phyloP scores from a whole-genome alignment of 2,797 vertebrate genomes.

The Hirundo rustica region DNA sequence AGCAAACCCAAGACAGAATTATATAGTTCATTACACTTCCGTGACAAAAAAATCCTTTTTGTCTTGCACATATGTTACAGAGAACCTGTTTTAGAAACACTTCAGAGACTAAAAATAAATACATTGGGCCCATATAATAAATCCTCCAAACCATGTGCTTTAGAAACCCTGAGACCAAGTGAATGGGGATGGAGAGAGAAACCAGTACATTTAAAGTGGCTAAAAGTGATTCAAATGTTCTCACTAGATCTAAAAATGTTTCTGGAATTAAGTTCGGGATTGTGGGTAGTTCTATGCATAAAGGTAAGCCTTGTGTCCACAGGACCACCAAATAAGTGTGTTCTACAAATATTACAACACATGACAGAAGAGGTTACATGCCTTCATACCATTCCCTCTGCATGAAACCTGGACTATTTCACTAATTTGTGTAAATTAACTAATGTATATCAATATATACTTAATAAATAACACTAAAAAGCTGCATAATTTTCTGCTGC shows the following conservation, averaged over 20 bases:
- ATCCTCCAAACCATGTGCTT: background rate
- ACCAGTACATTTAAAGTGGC: background rate
- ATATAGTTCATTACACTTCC: background rate
- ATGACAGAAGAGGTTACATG: background rate
- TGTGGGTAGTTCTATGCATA: background rate
- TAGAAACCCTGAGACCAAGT: background rate
- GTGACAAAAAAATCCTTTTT: slow-evolving; percentile 13
- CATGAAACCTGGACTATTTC: background rate
- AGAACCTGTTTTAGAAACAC: slow-evolving; percentile 38
- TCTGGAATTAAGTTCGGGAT: background rate
- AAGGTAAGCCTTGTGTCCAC: background rate
- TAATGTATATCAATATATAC: background rate
- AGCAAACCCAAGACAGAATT: slow-evolving; percentile 15
- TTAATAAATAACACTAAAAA: background rate
- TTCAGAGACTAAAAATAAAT: slow-evolving; percentile 31
- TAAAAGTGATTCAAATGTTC: background rate
- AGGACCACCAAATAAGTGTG: background rate
- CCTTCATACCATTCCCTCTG: background rate
- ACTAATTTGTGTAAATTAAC: background rate
- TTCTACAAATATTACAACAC: background rate
- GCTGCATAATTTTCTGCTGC: background rate
- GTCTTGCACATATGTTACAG: slow-evolving; percentile 42
- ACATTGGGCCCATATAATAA: background rate
- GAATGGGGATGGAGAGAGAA: background rate
- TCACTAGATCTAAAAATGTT: background rate